These are phyloP conservation scores for Limnothrissa miodon DNA, from an alignment of 2,113 vertebrate species.

Conservation along the genomic window DNA sequence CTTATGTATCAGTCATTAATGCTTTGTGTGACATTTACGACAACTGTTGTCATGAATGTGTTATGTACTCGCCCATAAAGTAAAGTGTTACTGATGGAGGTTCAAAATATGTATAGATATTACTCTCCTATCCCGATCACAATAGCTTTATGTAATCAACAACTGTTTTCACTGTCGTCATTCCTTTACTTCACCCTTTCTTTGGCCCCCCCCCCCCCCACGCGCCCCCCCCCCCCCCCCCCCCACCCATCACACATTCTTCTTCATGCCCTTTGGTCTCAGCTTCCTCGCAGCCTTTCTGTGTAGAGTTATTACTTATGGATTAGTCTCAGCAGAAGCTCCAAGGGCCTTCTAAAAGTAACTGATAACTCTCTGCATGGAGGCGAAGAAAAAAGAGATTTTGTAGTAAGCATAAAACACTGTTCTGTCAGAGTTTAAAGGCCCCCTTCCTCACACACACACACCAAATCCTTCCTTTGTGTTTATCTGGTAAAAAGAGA, in stretches of 20 bases:
- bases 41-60: too few species aligned
- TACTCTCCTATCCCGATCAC: background rate
- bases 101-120: too few species aligned
- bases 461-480: background rate
- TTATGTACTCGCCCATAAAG: too few species aligned
- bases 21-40: too few species aligned
- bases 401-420: background rate
- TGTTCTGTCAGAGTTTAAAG: background rate
- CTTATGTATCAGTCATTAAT: too few species aligned
- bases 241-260: background rate
- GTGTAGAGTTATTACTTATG: conserved; percentile 1
- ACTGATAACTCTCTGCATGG: conserved; percentile 5
- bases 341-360: conserved; percentile 14
- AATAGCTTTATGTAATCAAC: conserved; percentile 35
- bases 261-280: background rate
- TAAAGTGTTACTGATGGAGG: too few species aligned
- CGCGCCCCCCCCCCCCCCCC: background rate
- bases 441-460: background rate
- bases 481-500: background rate
- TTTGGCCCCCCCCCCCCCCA: too few species aligned
- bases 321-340: conserved; percentile 25
- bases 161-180: background rate
- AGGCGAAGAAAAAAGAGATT: background rate
- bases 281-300: background rate
- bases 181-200: background rate